Base-by-base conservation (phyloP, 2,113 vertebrate genomes). In the Entomyzon cyanotis region DNA sequence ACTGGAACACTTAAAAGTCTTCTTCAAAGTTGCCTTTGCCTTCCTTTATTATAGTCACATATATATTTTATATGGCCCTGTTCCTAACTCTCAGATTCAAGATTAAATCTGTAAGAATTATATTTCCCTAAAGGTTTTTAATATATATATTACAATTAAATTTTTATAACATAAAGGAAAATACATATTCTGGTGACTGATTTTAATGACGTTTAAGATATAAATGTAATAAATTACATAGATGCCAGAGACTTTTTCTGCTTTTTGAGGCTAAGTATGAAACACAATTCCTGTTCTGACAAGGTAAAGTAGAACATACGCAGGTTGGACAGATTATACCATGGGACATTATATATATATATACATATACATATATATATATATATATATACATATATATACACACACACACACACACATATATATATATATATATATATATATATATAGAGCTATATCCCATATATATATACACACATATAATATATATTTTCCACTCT, bases 81-180 rank as follows among this genome's bases (percentile, higher is more conserved):
- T 58, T 90, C 85, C 60, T 58, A 68, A 70, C 37, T 81, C 55
- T 91, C 75, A 74, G 35, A 22, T 73, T 71, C 60, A 95, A 65
- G 58, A 82, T 80, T 74, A 77, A 21, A 80, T 41, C 46, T 90
- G 44, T 82, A 94, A 77, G 52, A 87, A 67, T 68, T 75, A 21
- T 52, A 89, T 92, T 95, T 95, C 86, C 94, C 87, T 89, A 76
- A 83, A 95, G 83, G 67, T 91, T 94, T 96, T 95, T 90, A 84
- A 96, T 94, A 92, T 92, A 92, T 92, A 92, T 71, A 76, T 33
- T 19, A 73, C 37, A 53, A 91, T 95, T 42, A 92, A 90, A 87
- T 87, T 90, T 95, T 94, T 94, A 90, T 87, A 94, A 78, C 73
- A 65, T 55, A 89, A 93, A 89, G 52, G 47, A 91, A 92, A 94